Percentiles rank a stretch among this genome's conserved stretches.
Conservation (phyloP, 2,113 vertebrate species). For the Mus musculus region DNA sequence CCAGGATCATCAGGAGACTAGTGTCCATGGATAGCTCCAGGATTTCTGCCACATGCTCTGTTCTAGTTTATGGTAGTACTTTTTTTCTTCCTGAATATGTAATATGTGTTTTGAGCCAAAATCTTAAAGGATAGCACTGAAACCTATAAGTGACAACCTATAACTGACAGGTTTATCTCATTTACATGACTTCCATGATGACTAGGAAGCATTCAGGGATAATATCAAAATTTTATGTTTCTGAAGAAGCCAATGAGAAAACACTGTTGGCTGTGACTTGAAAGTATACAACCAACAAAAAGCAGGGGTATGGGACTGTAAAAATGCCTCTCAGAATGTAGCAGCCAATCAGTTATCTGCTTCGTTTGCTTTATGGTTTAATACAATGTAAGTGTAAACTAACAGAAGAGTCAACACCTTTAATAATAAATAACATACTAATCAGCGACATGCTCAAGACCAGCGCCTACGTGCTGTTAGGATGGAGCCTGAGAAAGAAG, state of each 20-base stretch:
- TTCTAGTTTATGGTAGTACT: not conserved
- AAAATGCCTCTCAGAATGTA: not conserved
- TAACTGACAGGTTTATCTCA: not conserved
- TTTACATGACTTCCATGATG: not conserved
- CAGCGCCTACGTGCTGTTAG: not conserved
- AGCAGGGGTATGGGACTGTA: not conserved
- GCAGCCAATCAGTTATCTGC: not conserved
- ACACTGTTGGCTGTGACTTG: not conserved
- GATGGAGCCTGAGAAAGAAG: not conserved
- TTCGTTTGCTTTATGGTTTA: not conserved
- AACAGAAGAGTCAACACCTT: not conserved
- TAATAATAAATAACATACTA: not conserved
- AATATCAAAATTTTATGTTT: not conserved
- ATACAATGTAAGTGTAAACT: not conserved
- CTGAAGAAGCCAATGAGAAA: not conserved
- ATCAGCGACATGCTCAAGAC: not conserved
- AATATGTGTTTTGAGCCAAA: not conserved
- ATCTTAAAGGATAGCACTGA: not conserved
- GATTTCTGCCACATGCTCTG: not conserved
- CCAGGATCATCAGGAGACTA: not conserved
- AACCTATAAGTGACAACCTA: not conserved
- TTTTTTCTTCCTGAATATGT: not conserved
- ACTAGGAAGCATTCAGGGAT: not conserved
- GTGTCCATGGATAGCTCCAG: not conserved
- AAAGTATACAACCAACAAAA: conserved; percentile 13